Conservation (phyloP, 1,140 invertebrate genomes). For the Drosophila tristis region DNA sequence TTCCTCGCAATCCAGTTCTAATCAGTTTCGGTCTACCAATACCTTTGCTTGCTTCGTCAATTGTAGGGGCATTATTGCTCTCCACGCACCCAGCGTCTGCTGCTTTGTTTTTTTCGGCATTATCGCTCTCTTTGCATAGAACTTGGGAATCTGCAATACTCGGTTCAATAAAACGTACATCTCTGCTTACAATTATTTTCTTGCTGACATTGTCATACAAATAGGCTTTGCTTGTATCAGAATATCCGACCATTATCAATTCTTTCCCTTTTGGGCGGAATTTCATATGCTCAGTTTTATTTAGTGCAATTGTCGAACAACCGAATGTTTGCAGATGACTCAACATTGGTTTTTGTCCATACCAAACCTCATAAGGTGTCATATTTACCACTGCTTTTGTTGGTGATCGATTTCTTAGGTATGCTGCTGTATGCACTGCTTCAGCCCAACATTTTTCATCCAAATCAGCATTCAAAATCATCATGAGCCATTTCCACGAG, state of each 20-base stretch:
- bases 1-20: background rate
- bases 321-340: background rate
- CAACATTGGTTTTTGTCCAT: background rate
- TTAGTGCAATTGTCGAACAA: slow-evolving; percentile 1
- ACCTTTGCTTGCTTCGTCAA: background rate
- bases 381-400: background rate
- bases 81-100: background rate
- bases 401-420: slow-evolving; percentile 4
- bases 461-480: no score
- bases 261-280: slow-evolving; percentile 7
- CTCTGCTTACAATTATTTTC: slow-evolving; percentile 1
- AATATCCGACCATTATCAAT: slow-evolving; percentile 11
- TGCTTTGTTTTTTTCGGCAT: background rate
- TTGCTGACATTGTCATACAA: background rate
- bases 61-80: background rate
- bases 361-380: slow-evolving; percentile 4
- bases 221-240: background rate
- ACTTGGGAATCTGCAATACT: background rate
- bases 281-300: slow-evolving; percentile 3
- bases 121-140: background rate
- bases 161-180: slow-evolving; percentile 1
- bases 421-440: slow-evolving; percentile 1
- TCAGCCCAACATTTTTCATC: background rate
- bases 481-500: no score
- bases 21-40: background rate